Evolutionary conservation across 2,797 vertebrate genomes (phyloP), one percentile per base, ranked within the genome.

Genomic region (Parambassis ranga): DNA sequence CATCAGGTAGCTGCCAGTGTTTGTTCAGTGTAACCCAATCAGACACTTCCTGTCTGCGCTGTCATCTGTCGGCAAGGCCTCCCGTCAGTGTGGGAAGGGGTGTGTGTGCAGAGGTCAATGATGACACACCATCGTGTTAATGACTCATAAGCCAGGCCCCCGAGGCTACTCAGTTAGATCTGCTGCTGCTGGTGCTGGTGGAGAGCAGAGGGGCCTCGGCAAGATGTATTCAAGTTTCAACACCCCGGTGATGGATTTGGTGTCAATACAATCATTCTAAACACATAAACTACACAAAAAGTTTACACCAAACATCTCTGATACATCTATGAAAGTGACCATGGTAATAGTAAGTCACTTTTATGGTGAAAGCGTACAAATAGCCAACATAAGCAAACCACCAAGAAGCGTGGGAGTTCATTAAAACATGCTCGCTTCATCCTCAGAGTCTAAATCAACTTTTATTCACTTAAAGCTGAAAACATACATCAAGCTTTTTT

Each of bases 21-120:
- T 92, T 93, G 91, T 86, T 81, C 79, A 78, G 32, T 1, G 90
- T 91, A 93, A 94, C 81, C 83, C 26, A 77, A 93, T 89, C 92
- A 84, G 79, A 84, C 79, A 84, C 84, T 94, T 93, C 88, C 90
- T 90, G 83, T 85, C 83, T 89, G 83, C 69, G 78, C 85, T 92
- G 89, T 90, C 89, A 83, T 79, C 50, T 77, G 79, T 92, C 84
- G 79, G 85, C 85, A 49, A 87, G 85, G 83, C 61, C 75, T 82
- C 84, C 60, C 51, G 71, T 72, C 63, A 58, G 68, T 67, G 80
- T 23, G 7, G 28, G 61, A 26, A 56, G 31, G 24, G 19, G 57
- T n/a, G 60, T 36, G 53, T 53, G 62, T 7, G 20, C 53, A 75
- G 68, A 81, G 86, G 81, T 89, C 85, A 84, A 36, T 30, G 79